These are phyloP conservation scores for Albula glossodonta DNA, from an alignment of 2,113 vertebrate species.

Conservation along the genomic window DNA sequence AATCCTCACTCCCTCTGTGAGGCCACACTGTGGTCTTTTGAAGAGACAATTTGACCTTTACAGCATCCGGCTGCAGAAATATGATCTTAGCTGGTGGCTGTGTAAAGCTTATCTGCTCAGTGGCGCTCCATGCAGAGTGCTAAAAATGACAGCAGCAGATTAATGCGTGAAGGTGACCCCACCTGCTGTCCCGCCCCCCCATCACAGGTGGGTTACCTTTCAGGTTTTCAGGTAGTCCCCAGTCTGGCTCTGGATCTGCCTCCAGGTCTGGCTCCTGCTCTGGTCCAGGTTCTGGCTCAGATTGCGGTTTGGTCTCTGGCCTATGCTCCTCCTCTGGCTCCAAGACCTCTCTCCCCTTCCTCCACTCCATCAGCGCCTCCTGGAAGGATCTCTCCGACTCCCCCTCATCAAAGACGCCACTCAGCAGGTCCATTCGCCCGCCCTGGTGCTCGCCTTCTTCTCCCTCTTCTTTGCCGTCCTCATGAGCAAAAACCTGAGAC, in stretches of 20 bases:
- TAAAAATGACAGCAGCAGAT: neutral
- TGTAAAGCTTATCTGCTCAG: neutral
- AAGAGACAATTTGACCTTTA: neutral
- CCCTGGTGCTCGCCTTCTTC: conserved; percentile 26
- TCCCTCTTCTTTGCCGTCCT: conserved; percentile 35
- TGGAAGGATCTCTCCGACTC: conserved; percentile 76
- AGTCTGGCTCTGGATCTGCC: conserved; percentile 1
- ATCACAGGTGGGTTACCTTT: conserved; percentile 66
- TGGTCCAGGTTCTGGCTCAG: conserved; percentile 58
- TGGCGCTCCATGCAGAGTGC: neutral
- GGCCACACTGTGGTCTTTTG: no score
- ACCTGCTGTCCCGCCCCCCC: neutral
- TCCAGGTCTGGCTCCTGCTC: conserved; percentile 34
- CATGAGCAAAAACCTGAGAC: conserved; percentile 58
- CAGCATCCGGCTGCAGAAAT: neutral
- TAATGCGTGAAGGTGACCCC: neutral
- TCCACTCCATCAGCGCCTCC: conserved; percentile 77
- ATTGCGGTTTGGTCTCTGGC: conserved; percentile 53
- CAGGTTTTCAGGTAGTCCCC: conserved; percentile 12
- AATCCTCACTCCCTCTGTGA: no score
- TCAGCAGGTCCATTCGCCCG: conserved; percentile 50
- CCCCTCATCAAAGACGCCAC: conserved; percentile 72
- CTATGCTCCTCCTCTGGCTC: conserved; percentile 51
- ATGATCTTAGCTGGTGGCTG: neutral
- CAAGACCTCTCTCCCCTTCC: conserved; percentile 35